Evolutionary conservation across 2,888 invertebrate genomes (phyloP).

Genomic region (Arrhopalites spinosus): DNA sequence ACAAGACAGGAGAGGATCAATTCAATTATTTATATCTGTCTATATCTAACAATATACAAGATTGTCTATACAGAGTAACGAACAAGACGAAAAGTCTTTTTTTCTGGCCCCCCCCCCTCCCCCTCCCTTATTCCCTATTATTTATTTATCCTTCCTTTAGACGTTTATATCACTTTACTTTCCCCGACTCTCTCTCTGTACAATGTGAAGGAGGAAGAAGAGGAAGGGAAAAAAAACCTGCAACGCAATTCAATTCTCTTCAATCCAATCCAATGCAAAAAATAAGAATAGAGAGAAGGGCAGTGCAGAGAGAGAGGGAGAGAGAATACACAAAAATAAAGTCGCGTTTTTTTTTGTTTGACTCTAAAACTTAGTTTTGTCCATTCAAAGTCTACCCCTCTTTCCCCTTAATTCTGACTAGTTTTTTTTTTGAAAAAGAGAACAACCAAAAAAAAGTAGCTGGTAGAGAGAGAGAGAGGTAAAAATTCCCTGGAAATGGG

Average conservation of each 20-base stretch:
- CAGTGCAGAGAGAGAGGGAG: not conserved
- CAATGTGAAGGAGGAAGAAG: not conserved
- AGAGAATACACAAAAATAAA: not conserved
- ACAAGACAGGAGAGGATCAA: conserved; percentile 23
- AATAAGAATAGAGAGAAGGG: not conserved
- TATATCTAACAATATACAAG: not conserved
- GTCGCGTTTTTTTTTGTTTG: not conserved
- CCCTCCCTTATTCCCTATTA: conserved; percentile 15
- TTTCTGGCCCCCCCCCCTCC: not conserved
- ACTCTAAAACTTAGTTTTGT: no score
- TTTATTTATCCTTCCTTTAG: conserved; percentile 18
- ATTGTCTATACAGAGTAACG: not conserved
- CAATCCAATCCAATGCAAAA: not conserved
- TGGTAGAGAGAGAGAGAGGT: no score
- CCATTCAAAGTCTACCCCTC: no score
- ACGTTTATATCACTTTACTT: conserved; percentile 15
- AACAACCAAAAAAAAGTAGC: not conserved
- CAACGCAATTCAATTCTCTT: conserved; percentile 1
- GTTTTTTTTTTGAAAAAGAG: not conserved
- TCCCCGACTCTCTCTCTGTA: not conserved
- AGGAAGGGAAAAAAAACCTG: not conserved
- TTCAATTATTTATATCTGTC: conserved; percentile 27
- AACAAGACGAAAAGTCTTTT: not conserved
- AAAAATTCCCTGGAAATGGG: no score
- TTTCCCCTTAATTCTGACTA: no score